Conservation (phyloP, 30 jellyfish, hydroid and myxozoan genomes). For the Chrysaora quinquecirrha region DNA sequence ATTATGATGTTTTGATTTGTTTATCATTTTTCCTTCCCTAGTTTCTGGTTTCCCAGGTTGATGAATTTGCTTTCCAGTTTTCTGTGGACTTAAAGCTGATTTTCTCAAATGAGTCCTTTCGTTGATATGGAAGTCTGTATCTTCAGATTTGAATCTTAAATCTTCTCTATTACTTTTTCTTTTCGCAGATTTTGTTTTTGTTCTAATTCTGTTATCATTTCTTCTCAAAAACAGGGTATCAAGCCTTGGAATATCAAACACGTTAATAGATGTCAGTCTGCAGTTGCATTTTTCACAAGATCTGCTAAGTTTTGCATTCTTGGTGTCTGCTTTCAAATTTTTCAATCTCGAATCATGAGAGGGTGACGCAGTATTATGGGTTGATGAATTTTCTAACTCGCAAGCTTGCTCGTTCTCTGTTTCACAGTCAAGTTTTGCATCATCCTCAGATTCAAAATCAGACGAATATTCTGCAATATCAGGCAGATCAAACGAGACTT, state of each 20-base stretch:
- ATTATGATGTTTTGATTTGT: no score
- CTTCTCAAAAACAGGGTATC: constrained; percentile 8
- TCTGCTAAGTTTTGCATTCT: neutral
- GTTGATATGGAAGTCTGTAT: no score
- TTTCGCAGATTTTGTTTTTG: neutral
- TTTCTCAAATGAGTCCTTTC: no score
- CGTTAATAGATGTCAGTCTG: constrained; percentile 22
- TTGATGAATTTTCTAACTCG: no score
- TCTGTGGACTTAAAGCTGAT: no score
- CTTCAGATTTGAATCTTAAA: no score
- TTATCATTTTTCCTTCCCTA: no score
- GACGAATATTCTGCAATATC: constrained; percentile 21
- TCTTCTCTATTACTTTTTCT: neutral
- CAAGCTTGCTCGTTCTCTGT: neutral
- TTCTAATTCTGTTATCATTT: neutral
- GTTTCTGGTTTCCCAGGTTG: no score
- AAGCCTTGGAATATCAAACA: constrained; percentile 26
- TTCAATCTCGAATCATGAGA: neutral
- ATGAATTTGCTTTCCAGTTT: no score
- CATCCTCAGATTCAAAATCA: constrained; percentile 30
- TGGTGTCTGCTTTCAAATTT: neutral
- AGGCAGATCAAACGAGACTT: constrained; percentile 37
- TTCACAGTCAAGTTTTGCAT: constrained; percentile 3
- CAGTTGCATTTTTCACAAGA: constrained; percentile 26
- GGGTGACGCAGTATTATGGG: neutral